Evolutionary conservation across 92 coral and sea anemone genomes (phyloP).

Genomic region (Diadumene lineata): DNA sequence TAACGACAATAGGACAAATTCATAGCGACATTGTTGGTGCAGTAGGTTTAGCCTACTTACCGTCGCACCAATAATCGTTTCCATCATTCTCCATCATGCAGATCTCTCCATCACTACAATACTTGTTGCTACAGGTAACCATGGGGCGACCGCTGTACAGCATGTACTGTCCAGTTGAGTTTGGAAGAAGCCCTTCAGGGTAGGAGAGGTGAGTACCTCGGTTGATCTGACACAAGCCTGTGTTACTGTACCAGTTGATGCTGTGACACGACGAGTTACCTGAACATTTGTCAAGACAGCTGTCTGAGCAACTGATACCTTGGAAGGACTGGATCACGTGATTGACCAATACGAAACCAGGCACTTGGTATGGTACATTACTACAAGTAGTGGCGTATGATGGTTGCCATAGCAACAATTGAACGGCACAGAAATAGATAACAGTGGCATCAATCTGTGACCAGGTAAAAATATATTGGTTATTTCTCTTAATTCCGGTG

Average conservation of each 20-base stretch:
- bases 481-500: too few species aligned
- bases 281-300: background rate
- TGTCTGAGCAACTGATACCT: background rate
- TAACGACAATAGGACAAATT: background rate
- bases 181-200: constrained; percentile 14
- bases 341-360: background rate
- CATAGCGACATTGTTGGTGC: background rate
- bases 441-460: background rate
- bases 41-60: background rate
- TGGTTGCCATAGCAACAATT: constrained; percentile 4
- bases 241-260: constrained; percentile 19
- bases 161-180: constrained; percentile 7
- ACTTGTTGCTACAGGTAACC: constrained; percentile 20
- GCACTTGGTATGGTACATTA: background rate
- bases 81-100: constrained; percentile 21
- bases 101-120: constrained; percentile 3
- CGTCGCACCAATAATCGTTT: constrained; percentile 1
- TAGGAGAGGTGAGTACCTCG: constrained; percentile 21
- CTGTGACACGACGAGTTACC: constrained; percentile 18
- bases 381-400: background rate
- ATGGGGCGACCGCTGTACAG: constrained; percentile 16
- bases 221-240: constrained; percentile 18
- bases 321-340: constrained; percentile 13
- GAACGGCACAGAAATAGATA: background rate
- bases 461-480: background rate